These are phyloP conservation scores for Brachymystax lenok DNA, from an alignment of 2,797 vertebrate species.

Conservation along the genomic window DNA sequence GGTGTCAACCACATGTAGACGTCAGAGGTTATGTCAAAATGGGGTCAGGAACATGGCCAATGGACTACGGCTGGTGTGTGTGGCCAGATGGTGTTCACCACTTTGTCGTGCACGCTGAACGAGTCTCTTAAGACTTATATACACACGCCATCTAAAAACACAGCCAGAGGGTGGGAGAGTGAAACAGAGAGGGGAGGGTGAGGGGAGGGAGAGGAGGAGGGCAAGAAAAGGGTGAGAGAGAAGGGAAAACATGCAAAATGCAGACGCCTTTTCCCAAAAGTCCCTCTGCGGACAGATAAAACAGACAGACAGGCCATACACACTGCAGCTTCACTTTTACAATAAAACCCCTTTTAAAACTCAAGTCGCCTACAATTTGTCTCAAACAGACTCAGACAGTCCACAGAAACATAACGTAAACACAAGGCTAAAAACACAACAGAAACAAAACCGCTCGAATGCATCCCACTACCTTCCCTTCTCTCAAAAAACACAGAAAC, in stretches of 20 bases:
- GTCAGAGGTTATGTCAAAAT: neutral
- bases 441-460: constrained; percentile 43
- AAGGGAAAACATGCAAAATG: constrained; percentile 69
- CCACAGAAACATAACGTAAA: constrained; percentile 68
- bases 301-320: constrained; percentile 62
- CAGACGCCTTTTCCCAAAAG: constrained; percentile 46
- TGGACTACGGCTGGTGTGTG: neutral
- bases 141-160: constrained; percentile 72
- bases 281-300: constrained; percentile 61
- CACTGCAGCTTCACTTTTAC: constrained; percentile 58
- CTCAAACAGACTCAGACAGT: constrained; percentile 57
- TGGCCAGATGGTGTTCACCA: constrained; percentile 20
- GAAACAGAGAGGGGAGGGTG: constrained; percentile 20
- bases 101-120: constrained; percentile 66
- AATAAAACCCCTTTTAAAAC: constrained; percentile 63
- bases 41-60: neutral
- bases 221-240: constrained; percentile 34
- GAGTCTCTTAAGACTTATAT: constrained; percentile 56
- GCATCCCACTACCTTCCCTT: constrained; percentile 42
- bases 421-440: constrained; percentile 69
- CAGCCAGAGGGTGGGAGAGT: constrained; percentile 58
- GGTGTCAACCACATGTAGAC: neutral
- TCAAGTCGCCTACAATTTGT: constrained; percentile 65
- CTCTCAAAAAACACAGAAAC: constrained; percentile 68
- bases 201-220: neutral